Base-by-base conservation (phyloP, 2,888 invertebrate genomes). In the Ormyrus pomaceus region DNA sequence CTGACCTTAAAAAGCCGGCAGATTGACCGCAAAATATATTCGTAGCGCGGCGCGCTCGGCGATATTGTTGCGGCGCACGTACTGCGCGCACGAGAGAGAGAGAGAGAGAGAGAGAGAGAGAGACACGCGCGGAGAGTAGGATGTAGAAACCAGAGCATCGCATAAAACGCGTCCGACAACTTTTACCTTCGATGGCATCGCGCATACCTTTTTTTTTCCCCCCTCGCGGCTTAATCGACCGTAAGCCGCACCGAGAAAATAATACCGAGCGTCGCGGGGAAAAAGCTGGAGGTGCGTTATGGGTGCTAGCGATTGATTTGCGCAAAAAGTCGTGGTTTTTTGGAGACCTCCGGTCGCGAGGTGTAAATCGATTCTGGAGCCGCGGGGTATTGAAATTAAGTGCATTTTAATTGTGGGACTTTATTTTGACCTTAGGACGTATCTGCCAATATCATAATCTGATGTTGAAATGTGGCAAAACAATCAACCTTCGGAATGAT, bases 101-200 rank as follows among this genome's bases (percentile, higher is more conserved):
- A 58, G 5, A 74, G 0, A 13, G n/a, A 1, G 10, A 48, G 50
- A 6, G 34, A 66, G 2, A 50, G 55, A 56, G 13, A 58, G 1
- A 74, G 1, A n/a, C 56, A 19, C 19, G n/a, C 53, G 65, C 13
- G 48, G 62, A 48, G 62, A 66, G 50, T 61, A 71, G 66, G 71
- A 78, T 77, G 69, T 82, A 59, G 73, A 80, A 79, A 58, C 73
- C 59, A 66, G 80, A 80, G 80, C 83, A 82, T 73, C 75, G 75
- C 50, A 55, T 66, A 68, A 72, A 69, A 64, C 72, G 72, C 71
- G 74, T 9, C 50, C 66, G 76, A 73, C 77, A 50, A 83, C 79
- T 81, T 82, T 82, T 83, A 77, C 83, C 83, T 82, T 83, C 79
- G 62, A 76, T 73, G 55, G 62, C 48, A 72, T 77, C 51, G 66